Base-by-base conservation (phyloP, 92 coral and sea anemone species). In the Actinernus sp. region DNA sequence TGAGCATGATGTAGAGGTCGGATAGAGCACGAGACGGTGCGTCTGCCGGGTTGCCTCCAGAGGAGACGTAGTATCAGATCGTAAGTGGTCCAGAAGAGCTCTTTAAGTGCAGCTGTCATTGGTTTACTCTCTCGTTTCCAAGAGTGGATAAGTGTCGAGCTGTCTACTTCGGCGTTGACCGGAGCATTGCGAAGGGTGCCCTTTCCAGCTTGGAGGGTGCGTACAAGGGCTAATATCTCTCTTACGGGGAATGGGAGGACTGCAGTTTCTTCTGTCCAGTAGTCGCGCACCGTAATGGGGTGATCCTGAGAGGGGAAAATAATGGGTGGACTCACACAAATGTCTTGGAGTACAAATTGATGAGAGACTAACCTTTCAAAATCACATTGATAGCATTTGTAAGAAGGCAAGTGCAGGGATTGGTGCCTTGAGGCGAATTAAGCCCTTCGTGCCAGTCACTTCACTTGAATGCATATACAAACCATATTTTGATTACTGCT, bases 101-200 rank as follows among this genome's bases (percentile, higher is more conserved):
- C 57, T 13, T 13, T 49, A 13, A 49, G 26, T 8, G 23, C 57
- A 13, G 12, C 8, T n/a, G 25, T 49, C 26, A 0, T 1, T 7
- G 16, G 41, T 34, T 34, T 19, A 13, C 63, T 48, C 52, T 61
- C 56, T 9, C 43, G 54, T 3, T 4, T 30, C 55, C 64, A 73
- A 6, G 64, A 40, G 20, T 64, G 44, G 34, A 73, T 30, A 26
- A 61, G 59, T 1, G 46, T 12, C 13, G 24, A 17, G 38, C 60
- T 81, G 30, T 81, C 81, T 0, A 55, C 60, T 1, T 38, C 22
- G 17, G 72, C 58, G 26, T 81, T 82, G 12, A 72, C 87, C 61
- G 81, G 58, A 29, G 57, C 33, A 16, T 73, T 61, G 1, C 11
- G 0, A 29, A 76, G 69, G 3, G 25, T 6, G 2, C 45, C 25